A percentile compares a stretch with the other conserved stretches of the same genome.
phyloP scores from a whole-genome alignment of 2,888 invertebrate species.

The Argynnis bischoffii region DNA sequence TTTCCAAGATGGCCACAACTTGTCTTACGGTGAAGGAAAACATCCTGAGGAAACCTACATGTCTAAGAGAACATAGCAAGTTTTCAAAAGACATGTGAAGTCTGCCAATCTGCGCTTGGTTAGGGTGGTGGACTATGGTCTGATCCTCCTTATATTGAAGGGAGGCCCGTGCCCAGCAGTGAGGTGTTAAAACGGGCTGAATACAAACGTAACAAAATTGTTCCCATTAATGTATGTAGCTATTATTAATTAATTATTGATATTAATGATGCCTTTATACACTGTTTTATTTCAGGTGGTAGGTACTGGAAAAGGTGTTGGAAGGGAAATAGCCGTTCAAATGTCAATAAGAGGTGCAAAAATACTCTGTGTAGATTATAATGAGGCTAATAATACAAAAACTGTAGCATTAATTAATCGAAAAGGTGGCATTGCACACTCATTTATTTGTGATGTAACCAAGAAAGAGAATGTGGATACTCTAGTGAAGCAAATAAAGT shows the following conservation, averaged over 20 bases:
- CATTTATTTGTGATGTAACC: conserved; percentile 82
- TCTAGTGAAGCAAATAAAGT: conserved; percentile 70
- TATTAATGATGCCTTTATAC: not conserved
- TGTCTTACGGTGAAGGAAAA: too few relatives aligned
- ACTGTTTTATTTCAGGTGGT: conserved; percentile 76
- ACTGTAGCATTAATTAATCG: conserved; percentile 73
- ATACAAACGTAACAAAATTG: too few relatives aligned
- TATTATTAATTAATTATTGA: not conserved
- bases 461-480: conserved; percentile 74
- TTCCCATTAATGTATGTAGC: too few relatives aligned
- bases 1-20: too few relatives aligned
- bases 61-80: too few relatives aligned
- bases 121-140: too few relatives aligned
- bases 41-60: too few relatives aligned
- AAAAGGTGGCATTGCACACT: conserved; percentile 71
- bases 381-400: conserved; percentile 73
- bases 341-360: conserved; percentile 80
- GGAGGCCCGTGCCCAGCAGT: too few relatives aligned
- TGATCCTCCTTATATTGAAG: too few relatives aligned
- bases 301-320: conserved; percentile 87
- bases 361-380: conserved; percentile 86
- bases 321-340: conserved; percentile 84
- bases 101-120: too few relatives aligned
- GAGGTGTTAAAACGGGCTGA: too few relatives aligned
- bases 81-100: too few relatives aligned